These are phyloP conservation scores for Ascidia mentula DNA, from an alignment of 23 tunicate species.

Conservation along the genomic window DNA sequence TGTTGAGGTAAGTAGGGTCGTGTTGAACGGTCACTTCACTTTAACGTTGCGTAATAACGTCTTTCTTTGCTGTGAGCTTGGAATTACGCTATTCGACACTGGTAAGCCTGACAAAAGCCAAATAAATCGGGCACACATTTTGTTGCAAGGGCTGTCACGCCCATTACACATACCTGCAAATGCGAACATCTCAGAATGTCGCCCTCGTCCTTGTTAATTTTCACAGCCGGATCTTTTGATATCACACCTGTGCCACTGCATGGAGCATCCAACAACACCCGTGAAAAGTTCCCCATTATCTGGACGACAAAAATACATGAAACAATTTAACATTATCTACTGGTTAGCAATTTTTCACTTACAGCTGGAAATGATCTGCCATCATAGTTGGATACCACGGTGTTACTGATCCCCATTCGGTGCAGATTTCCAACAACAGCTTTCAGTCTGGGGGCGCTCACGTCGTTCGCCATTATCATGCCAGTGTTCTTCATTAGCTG, in stretches of 20 bases:
- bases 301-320: neutral
- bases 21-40: too few species aligned
- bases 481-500: slow-evolving; percentile 99
- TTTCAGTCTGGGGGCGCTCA: slow-evolving; percentile 62
- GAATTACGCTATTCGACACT: too few species aligned
- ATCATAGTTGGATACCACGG: slow-evolving; percentile 89
- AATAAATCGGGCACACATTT: too few species aligned
- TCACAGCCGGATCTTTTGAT: slow-evolving; percentile 92
- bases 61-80: too few species aligned
- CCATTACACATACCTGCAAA: slow-evolving; percentile 67
- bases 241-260: slow-evolving; percentile 99
- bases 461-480: slow-evolving; percentile 80
- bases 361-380: slow-evolving; percentile 94
- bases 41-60: too few species aligned
- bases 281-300: slow-evolving; percentile 80
- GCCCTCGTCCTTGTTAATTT: slow-evolving; percentile 65
- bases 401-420: slow-evolving; percentile 85
- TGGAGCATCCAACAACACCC: slow-evolving; percentile 96
- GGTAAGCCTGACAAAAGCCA: too few species aligned
- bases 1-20: too few species aligned
- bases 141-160: too few species aligned
- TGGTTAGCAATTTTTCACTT: slow-evolving; percentile 17
- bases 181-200: slow-evolving; percentile 82
- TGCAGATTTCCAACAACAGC: slow-evolving; percentile 94
- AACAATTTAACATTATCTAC: too few species aligned